Evolutionary conservation across 2,888 invertebrate species (phyloP).

Genomic region (Malthinus flaveolus): DNA sequence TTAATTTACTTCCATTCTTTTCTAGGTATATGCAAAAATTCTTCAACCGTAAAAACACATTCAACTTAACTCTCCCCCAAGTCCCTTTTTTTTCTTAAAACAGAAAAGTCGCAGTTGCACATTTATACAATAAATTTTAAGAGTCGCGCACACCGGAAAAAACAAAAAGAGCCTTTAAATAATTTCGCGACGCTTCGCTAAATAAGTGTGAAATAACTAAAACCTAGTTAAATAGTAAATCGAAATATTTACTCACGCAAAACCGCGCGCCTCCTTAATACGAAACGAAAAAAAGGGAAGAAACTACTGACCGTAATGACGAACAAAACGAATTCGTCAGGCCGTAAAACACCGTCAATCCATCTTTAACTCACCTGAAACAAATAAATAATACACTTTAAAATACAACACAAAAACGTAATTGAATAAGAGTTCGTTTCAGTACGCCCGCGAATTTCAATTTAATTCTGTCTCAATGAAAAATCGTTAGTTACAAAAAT

Average conservation of each 20-base stretch:
- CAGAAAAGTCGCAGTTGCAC: constrained; percentile 16
- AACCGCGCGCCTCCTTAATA: not conserved
- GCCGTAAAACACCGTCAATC: constrained; percentile 17
- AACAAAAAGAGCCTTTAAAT: constrained; percentile 7
- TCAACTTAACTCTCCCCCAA: constrained; percentile 18
- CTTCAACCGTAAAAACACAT: constrained; percentile 40
- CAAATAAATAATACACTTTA: constrained; percentile 13
- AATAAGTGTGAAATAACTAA: no score
- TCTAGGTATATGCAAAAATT: constrained; percentile 32
- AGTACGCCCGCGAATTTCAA: no score
- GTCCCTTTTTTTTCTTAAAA: constrained; percentile 15
- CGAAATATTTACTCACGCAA: constrained; percentile 7
- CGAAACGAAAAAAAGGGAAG: constrained; percentile 24
- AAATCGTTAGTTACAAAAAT: no score
- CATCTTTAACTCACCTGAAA: constrained; percentile 22
- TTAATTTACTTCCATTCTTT: constrained; percentile 42
- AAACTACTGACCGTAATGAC: constrained; percentile 30
- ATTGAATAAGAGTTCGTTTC: not conserved
- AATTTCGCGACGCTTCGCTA: constrained; percentile 8
- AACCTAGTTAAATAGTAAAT: not conserved
- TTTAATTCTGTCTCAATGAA: no score
- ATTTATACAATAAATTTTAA: constrained; percentile 25
- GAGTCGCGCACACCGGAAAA: constrained; percentile 1
- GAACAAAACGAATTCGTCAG: constrained; percentile 14
- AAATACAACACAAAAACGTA: not conserved